phyloP scores from a whole-genome alignment of 2,113 vertebrate genomes.

The Steatornis caripensis region DNA sequence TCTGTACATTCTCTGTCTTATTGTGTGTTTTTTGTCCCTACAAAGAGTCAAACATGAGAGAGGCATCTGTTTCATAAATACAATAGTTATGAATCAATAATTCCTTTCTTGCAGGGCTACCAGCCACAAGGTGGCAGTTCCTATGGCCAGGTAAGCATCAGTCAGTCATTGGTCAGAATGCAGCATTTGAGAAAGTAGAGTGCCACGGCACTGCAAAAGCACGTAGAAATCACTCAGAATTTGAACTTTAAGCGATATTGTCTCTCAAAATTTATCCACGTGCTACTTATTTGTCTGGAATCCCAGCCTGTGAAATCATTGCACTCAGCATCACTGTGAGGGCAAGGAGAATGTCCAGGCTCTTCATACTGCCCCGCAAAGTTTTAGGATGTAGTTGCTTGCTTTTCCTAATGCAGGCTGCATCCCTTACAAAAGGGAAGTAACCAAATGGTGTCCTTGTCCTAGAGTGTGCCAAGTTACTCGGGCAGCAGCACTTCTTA shows the following conservation, averaged over 20 bases:
- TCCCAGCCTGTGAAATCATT: too few relatives aligned
- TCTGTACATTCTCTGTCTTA: not conserved
- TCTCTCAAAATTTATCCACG: rapidly evolving
- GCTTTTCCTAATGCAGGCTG: not conserved
- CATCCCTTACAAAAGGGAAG: not conserved
- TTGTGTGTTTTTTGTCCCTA: rapidly evolving
- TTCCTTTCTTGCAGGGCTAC: not conserved
- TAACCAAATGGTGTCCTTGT: not conserved
- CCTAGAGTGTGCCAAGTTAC: not conserved
- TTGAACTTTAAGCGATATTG: not conserved
- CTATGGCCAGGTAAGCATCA: not conserved
- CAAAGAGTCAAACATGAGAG: not conserved
- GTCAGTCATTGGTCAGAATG: not conserved
- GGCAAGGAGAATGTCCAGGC: not conserved
- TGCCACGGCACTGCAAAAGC: not conserved
- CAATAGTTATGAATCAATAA: not conserved
- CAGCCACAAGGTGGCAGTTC: not conserved
- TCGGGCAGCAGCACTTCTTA: not conserved
- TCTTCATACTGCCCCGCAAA: not conserved
- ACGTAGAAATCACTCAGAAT: not conserved
- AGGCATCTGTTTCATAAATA: not conserved
- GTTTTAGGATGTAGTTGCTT: not conserved
- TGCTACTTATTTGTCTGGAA: not conserved
- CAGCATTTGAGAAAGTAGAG: not conserved
- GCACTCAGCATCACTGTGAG: rapidly evolving